Evolutionary conservation across 2,888 invertebrate genomes (phyloP), one percentile per base, ranked within the genome.

Genomic region (Horisme vitalbata): DNA sequence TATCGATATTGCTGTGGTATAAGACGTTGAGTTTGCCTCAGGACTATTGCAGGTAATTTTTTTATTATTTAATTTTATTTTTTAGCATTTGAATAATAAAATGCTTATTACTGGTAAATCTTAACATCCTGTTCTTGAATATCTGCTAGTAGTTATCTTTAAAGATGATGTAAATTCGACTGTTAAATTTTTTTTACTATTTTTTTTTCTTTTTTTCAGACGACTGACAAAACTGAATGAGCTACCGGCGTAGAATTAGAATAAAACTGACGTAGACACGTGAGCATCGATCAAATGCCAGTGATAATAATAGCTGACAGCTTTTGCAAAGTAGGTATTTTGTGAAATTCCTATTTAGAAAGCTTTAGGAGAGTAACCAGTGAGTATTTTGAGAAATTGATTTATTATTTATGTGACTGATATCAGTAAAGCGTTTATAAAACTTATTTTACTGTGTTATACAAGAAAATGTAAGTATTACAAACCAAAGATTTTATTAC

Each of bases 1-100:
- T 96, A 52, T 94, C 94, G 48, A 65, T 93, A 33, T 68, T 92
- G 47, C 70, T 95, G 45, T 95, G 94, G 93, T 92, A 93, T 69
- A 92, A 92, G 63, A 91, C 92, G 5, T 69, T 92, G 56, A 89
- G 84, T 41, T 82, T 94, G 64, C 93, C 93, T 1, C 86, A 90
- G 43, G 90, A 91, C 48, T 91, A 91, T 69, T 90, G 92, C 66
- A 92, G 92, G 94, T 94, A 79, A 63, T 35, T 60, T 30, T 15
- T 28, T 13, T 28, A 34, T 15, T 15, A 35, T 11, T 12, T 15
- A 32, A 32, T n/a, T n/a, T n/a, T n/a, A n/a, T n/a, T n/a, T n/a
- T n/a, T n/a, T n/a, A n/a, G n/a, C n/a, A n/a, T n/a, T n/a, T n/a
- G n/a, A n/a, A n/a, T n/a, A n/a, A n/a, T n/a, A n/a, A n/a, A n/a